Evolutionary conservation across 1,140 invertebrate species (phyloP), one percentile per base, ranked within the genome.

Genomic region (Ladona fulva): DNA sequence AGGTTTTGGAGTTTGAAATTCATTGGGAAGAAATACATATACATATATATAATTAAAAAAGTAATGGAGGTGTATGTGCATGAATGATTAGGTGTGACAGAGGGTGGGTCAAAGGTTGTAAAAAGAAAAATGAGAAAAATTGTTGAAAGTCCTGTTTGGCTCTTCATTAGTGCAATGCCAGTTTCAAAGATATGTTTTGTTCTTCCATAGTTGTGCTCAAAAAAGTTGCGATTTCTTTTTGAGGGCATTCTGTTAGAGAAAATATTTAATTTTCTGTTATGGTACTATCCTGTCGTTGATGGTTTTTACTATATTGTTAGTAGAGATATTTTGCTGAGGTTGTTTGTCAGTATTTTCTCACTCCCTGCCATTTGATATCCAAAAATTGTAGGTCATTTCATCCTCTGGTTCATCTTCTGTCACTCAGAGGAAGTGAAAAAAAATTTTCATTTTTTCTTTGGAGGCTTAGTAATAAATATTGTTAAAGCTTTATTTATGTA

Each of bases 1-100:
- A 66, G 52, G 52, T 66, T 66, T 66, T 66, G 52, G 52, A 66
- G 52, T 66, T 66, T 66, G 52, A 66, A 66, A 66, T 66, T 66
- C 52, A 66, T 19, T 66, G 52, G 52, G 52, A 66, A 66, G 52
- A 66, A 66, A 66, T 66, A 66, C 14, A 66, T 66, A 66, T 66
- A 12, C 52, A 22, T 66, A 66, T 66, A 66, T 66, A 66, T 66
- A 66, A 66, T 66, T 37, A 66, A 66, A 66, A 66, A 66, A 66
- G 52, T 66, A 66, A 66, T 66, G 52, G n/a, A 66, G 52, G 52
- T 66, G 52, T 66, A 8, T 37, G 52, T 12, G 52, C 3, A 66
- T 66, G 52, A 66, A 66, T 66, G 52, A 16, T 66, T 66, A 66
- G 52, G 52, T 66, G 52, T 66, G 52, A 66, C 52, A 66, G 52